Base-by-base conservation (phyloP, 2,888 invertebrate species). In the Ephialtes manifestator region DNA sequence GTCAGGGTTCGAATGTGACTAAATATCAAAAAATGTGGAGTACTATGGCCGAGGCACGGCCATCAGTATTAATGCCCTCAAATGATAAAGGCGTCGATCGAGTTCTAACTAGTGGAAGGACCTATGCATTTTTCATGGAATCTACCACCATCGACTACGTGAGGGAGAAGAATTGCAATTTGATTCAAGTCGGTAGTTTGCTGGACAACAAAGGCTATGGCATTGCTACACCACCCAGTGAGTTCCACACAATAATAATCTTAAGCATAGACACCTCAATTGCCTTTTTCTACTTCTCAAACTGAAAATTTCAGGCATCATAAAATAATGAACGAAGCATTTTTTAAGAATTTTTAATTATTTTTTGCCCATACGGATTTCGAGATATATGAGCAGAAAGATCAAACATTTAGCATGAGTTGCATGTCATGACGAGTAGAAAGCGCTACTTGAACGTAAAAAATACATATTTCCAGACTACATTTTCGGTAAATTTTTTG, bases 41-140 rank as follows among this genome's bases (percentile, higher is more conserved):
- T 0, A 97, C 97, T 90, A 99, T 99, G 99, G 97, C 96, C 90
- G 97, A 97, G 0, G 97, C 98, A 5, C 95, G 97, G 63, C 98
- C 99, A 0, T 96, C 97, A 0, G 98, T 99, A 0, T 98, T 99
- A 93, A 97, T 97, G 0, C 95, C 96, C 65, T 97, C 96, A 89
- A 99, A 98, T 93, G 96, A 96, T 24, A 98, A 98, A 92, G 99
- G 99, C 0, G 98, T 99, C 4, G 97, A 98, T 35, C 95, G 98
- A 46, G 99, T 99, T 0, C 95, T 96, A 84, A 96, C 97, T 92
- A 97, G 96, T 18, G 97, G 97, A 93, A 97, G 97, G 60, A 96
- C 97, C 68, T 99, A 99, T 93, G 99, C 99, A 0, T 99, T 98
- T 93, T 95, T 99, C 39, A 99, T 99, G 98, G 99, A 99, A 94